Conservation (phyloP, 2,888 invertebrate species). For the Dicyrtomina minuta region DNA sequence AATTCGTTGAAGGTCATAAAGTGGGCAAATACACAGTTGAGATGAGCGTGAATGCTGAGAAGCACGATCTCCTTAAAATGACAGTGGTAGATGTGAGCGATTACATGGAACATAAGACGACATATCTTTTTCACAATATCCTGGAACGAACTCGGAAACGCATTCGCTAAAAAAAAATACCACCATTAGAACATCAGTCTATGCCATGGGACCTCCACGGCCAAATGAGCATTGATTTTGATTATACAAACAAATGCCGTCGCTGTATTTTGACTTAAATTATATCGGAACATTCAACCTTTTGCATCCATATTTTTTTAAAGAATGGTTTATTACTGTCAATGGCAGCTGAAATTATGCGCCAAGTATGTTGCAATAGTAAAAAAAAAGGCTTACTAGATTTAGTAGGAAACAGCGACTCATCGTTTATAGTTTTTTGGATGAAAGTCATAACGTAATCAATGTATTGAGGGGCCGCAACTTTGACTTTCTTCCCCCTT, state of each 20-base stretch:
- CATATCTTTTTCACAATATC: conserved; percentile 93
- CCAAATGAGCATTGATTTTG: not conserved
- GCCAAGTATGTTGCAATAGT: too few species aligned
- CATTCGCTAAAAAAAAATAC: conserved; percentile 69
- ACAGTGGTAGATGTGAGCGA: conserved; percentile 96
- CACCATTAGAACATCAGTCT: not conserved
- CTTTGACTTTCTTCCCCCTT: conserved; percentile 95
- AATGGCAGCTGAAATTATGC: too few species aligned
- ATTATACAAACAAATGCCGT: too few species aligned
- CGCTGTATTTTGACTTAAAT: too few species aligned
- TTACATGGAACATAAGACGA: conserved; percentile 94
- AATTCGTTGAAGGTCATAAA: conserved; percentile 81
- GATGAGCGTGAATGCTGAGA: conserved; percentile 90
- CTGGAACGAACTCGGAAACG: conserved; percentile 93
- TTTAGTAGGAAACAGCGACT: conserved; percentile 96
- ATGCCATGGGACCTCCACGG: not conserved
- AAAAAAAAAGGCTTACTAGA: conserved; percentile 85
- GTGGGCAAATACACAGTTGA: conserved; percentile 96
- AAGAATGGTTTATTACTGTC: too few species aligned
- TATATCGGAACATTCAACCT: too few species aligned
- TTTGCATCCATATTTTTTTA: too few species aligned
- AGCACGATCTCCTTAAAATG: conserved; percentile 95
- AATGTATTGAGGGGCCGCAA: conserved; percentile 96
- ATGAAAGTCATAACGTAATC: conserved; percentile 99
- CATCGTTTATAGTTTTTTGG: conserved; percentile 95